Percentiles rank a stretch among this genome's conserved stretches.
These are phyloP conservation scores for Zele albiditarsus DNA, from an alignment of 2,888 invertebrate genomes.

Conservation along the genomic window DNA sequence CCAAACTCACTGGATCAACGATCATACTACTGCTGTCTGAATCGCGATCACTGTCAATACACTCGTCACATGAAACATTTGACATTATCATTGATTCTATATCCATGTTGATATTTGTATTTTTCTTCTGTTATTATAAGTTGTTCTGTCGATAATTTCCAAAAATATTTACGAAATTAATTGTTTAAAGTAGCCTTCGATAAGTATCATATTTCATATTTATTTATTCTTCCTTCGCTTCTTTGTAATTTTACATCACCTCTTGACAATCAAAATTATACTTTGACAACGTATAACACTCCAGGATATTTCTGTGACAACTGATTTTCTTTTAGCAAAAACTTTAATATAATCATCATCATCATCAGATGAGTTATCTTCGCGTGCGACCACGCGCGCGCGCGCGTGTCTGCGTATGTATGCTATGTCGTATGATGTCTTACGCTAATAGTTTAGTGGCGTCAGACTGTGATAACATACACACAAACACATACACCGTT, in stretches of 20 bases:
- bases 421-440: slow-evolving; percentile 56
- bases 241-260: neutral
- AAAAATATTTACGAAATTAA: neutral
- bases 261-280: neutral
- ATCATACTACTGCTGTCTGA: slow-evolving; percentile 71
- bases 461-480: slow-evolving; percentile 63
- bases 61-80: slow-evolving; percentile 68
- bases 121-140: neutral
- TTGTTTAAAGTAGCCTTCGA: neutral
- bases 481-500: neutral
- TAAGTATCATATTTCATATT: neutral
- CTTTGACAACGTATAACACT: slow-evolving; percentile 12
- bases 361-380: slow-evolving; percentile 54
- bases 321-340: slow-evolving; percentile 51
- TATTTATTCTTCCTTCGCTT: neutral
- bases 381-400: slow-evolving; percentile 36
- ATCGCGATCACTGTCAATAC: slow-evolving; percentile 69
- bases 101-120: slow-evolving; percentile 53
- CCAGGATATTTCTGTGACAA: slow-evolving; percentile 52
- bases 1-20: slow-evolving; percentile 70
- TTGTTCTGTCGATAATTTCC: neutral
- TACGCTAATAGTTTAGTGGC: slow-evolving; percentile 69
- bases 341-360: slow-evolving; percentile 49
- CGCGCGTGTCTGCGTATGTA: slow-evolving; percentile 6
- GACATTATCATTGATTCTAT: slow-evolving; percentile 63